These are phyloP conservation scores for Centroberyx gerrardi DNA, from an alignment of 2,797 vertebrate genomes.

Conservation along the genomic window DNA sequence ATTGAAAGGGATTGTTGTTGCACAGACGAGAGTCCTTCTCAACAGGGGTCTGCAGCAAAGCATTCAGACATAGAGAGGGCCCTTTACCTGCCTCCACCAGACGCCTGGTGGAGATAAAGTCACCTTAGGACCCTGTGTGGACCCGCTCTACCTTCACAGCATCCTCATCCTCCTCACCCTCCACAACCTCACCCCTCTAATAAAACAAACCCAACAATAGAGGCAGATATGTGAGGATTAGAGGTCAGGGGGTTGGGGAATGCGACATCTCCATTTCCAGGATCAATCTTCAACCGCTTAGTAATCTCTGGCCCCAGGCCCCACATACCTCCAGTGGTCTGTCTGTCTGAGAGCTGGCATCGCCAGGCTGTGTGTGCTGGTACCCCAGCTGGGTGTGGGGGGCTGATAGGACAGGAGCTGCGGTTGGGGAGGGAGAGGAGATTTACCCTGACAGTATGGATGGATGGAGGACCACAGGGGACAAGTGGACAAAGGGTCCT, in stretches of 20 bases:
- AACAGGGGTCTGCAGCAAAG: constrained; percentile 32
- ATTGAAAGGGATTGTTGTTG: constrained; percentile 56
- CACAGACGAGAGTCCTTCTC: constrained; percentile 51
- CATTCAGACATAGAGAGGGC: constrained; percentile 40
- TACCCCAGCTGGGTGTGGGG: constrained; percentile 28
- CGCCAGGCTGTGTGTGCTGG: constrained; percentile 49
- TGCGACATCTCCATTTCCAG: constrained; percentile 75
- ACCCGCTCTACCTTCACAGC: constrained; percentile 48
- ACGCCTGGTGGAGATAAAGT: constrained; percentile 61
- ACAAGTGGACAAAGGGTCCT: constrained; percentile 37
- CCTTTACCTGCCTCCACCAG: constrained; percentile 53
- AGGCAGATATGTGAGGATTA: constrained; percentile 75
- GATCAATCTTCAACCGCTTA: constrained; percentile 70
- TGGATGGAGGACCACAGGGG: constrained; percentile 41
- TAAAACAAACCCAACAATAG: constrained; percentile 77
- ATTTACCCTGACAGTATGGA: constrained; percentile 39
- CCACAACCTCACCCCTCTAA: constrained; percentile 50
- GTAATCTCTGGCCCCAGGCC: constrained; percentile 73
- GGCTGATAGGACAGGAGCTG: constrained; percentile 61
- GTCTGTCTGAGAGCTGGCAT: constrained; percentile 52
- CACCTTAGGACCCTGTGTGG: constrained; percentile 53
- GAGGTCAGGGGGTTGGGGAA: constrained; percentile 68
- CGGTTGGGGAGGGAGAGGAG: constrained; percentile 3
- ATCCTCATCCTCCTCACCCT: constrained; percentile 54
- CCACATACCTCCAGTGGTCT: constrained; percentile 69